phyloP scores from a whole-genome alignment of 2,113 vertebrate genomes.

The Bufo gargarizans region DNA sequence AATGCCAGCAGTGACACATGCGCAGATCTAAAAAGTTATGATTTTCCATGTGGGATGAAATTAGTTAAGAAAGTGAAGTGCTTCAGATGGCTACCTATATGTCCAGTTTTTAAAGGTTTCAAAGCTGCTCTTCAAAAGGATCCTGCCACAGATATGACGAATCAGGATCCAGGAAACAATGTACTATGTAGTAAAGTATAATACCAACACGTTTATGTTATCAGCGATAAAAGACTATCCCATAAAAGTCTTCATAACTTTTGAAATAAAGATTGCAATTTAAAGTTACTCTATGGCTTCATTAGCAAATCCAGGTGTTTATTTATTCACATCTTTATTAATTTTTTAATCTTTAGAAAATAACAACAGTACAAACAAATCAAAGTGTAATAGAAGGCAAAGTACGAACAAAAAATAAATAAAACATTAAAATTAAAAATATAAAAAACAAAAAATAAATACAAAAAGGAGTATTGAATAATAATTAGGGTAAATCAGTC shows the following conservation, averaged over 20 bases:
- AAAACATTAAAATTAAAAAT: too few species aligned
- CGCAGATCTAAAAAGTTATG: constrained; percentile 77
- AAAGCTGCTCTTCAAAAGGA: not conserved
- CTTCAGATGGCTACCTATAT: constrained; percentile 81
- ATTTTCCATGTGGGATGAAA: constrained; percentile 88
- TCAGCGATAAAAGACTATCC: not conserved
- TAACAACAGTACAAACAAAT: too few species aligned
- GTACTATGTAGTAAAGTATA: constrained; percentile 41
- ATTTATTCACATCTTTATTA: too few species aligned
- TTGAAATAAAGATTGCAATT: not conserved
- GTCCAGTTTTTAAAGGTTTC: constrained; percentile 86
- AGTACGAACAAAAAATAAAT: too few species aligned
- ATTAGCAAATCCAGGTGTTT: too few species aligned
- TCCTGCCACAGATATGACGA: not conserved
- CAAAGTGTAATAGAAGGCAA: too few species aligned
- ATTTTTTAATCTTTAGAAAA: too few species aligned
- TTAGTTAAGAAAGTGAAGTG: constrained; percentile 71
- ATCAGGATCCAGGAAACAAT: not conserved
- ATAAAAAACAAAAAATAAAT: too few species aligned
- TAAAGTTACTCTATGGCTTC: not conserved
- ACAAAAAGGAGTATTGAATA: too few species aligned
- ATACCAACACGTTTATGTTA: not conserved
- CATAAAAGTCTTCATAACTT: not conserved
- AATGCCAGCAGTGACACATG: constrained; percentile 67
- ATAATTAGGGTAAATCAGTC: too few species aligned